Base-by-base conservation (phyloP, 1,140 invertebrate species). In the Agrilus planipennis region DNA sequence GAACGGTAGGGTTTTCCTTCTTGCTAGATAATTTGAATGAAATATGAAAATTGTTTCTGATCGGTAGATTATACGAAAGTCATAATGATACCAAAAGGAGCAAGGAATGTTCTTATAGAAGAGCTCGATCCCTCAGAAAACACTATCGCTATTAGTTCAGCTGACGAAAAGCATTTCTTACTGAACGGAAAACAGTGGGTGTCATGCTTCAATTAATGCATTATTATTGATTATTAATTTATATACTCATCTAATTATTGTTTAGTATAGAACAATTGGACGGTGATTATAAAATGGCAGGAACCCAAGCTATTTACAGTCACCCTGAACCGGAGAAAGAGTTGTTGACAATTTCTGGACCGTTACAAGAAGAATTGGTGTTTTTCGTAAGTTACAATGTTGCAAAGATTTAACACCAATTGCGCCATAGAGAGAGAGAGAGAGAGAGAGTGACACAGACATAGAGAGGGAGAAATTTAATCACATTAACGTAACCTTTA, bases 301-400 rank as follows among this genome's bases (percentile, higher is more conserved):
- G 58, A 11, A 43, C 52, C 4, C 44, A 54, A 22, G 55, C 62
- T 14, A 42, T 68, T 29, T 70, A 72, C 42, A 51, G 42, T 12
- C 62, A 67, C 47, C 56, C 62, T 11, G 61, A 64, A 47, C 45
- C 52, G 2, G 43, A 61, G 0, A 61, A 53, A 43, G 70, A 71
- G 50, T 52, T 61, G 34, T 44, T 71, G 4, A 31, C 55, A 15
- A 70, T 72, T n/a, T 60, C 58, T 31, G 68, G 68, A 4, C 69
- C 70, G 0, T 52, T 66, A 15, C 46, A 44, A 9, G 58, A 65
- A 36, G 56, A 65, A 34, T 48, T 71, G n/a, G 51, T 58, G 20
- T 42, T 62, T 37, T 60, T 49, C 44, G 60, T 62, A 57, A 57
- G 53, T 47, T 14, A 17, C 11, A 11, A n/a, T 9, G 19, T 16